A percentile compares a stretch with the other conserved stretches of the same genome.
Conservation (phyloP, 2,888 invertebrate species). For the Blastobasis adustella region DNA sequence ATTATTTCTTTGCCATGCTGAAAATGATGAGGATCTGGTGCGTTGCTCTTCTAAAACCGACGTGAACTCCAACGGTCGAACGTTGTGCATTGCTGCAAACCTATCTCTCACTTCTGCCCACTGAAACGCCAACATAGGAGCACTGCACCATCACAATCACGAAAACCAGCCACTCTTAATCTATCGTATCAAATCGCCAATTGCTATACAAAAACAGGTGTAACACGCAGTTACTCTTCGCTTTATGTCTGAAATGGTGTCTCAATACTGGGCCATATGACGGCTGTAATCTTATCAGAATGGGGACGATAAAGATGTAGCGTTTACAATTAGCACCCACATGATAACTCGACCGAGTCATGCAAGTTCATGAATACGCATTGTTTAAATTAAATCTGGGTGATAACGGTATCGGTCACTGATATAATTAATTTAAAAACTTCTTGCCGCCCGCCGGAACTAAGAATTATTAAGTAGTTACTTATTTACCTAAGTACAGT, state of each 20-base stretch:
- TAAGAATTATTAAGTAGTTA: too few relatives aligned
- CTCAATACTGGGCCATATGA: constrained; percentile 49
- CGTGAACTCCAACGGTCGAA: constrained; percentile 38
- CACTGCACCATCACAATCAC: constrained; percentile 45
- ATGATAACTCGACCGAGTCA: constrained; percentile 51
- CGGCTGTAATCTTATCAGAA: constrained; percentile 61
- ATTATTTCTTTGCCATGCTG: constrained; percentile 43
- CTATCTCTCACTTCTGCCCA: constrained; percentile 49
- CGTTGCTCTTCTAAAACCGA: constrained; percentile 30
- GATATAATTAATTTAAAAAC: not conserved
- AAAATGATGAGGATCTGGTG: constrained; percentile 53
- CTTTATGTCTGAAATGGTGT: not conserved
- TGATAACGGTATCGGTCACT: constrained; percentile 34
- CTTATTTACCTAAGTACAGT: too few relatives aligned
- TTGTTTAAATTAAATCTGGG: constrained; percentile 25
- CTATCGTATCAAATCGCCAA: not conserved
- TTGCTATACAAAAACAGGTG: not conserved
- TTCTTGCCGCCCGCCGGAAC: too few relatives aligned
- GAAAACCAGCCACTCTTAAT: not conserved
- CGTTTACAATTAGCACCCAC: constrained; percentile 55
- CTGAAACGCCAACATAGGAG: constrained; percentile 22
- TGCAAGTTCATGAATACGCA: constrained; percentile 29
- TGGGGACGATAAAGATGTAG: constrained; percentile 55
- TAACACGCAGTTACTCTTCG: not conserved
- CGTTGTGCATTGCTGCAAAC: constrained; percentile 45